Conservation (phyloP, 1,140 invertebrate genomes). For the Macrocentrus cingulum region DNA sequence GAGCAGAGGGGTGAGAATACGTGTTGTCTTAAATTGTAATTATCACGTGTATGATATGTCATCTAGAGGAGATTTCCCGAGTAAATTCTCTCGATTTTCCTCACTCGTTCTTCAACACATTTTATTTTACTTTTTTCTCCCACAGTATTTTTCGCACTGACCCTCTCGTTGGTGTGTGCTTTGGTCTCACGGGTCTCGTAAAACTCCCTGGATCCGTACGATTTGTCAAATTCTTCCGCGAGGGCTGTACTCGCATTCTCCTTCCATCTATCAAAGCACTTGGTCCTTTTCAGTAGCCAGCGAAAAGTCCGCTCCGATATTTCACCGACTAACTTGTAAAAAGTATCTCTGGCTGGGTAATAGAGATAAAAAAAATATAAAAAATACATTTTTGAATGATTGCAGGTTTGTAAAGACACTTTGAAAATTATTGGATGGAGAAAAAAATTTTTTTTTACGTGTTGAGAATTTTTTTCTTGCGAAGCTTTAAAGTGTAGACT, state of each 20-base stretch:
- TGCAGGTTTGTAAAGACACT: too few species aligned
- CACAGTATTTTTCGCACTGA: background rate
- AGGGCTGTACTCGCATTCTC: background rate
- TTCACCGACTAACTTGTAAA: too few species aligned
- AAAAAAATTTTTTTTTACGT: too few species aligned
- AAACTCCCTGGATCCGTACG: slow-evolving; percentile 11
- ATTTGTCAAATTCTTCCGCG: slow-evolving; percentile 9
- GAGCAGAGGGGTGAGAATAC: background rate
- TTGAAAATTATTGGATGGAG: too few species aligned
- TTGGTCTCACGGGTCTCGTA: slow-evolving; percentile 8
- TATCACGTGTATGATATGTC: slow-evolving; percentile 22
- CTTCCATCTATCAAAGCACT: slow-evolving; percentile 15
- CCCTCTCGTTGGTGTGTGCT: background rate
- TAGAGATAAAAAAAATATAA: too few species aligned
- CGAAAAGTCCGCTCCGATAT: background rate
- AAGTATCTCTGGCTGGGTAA: too few species aligned
- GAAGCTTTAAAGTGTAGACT: background rate
- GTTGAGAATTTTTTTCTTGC: too few species aligned
- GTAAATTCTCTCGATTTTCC: slow-evolving; percentile 2
- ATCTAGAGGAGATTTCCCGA: background rate
- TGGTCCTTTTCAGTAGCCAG: background rate
- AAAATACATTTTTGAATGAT: too few species aligned
- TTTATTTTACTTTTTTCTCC: background rate
- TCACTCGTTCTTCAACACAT: background rate
- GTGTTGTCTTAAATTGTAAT: slow-evolving; percentile 26